Evolutionary conservation across 1,140 invertebrate species (phyloP), one percentile per base, ranked within the genome.

Genomic region (Stegodyphus mimosarum): DNA sequence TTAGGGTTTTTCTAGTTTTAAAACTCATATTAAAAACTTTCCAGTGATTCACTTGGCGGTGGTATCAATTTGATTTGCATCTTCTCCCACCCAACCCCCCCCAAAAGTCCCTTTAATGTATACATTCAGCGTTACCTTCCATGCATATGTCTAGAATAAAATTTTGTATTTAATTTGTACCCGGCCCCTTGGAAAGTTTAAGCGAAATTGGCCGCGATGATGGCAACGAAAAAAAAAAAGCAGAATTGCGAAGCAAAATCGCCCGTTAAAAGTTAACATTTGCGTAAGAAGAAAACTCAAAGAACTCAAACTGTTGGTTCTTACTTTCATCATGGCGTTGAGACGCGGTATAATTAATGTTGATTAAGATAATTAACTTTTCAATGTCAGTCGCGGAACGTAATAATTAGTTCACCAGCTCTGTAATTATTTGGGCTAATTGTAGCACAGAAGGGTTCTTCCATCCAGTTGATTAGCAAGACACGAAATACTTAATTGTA

Each of bases 361-460:
- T 79, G 77, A 79, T 79, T 79, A 79, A 79, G 77, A 79, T 67
- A 79, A 79, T 79, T 79, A 79, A 79, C 77, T 79, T 79, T 79
- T 79, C 77, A 79, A 70, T 79, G 77, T 79, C 77, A 79, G 77
- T 69, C 77, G 11, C 6, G 15, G 50, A 79, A 79, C 77, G 77
- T 70, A 79, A 79, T 79, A 79, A 79, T 79, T 79, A 79, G 77
- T 79, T 50, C 53, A 7, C 64, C 64, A 79, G 77, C 50, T 79
- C 64, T 79, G 77, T 79, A 79, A 79, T 79, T 79, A 79, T 79
- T 79, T 70, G 50, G 67, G 63, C 70, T 79, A 79, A 79, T 79
- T 79, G 77, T 33, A 70, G 67, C 48, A 70, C 63, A 69, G 51
- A 15, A 11, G 70, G 50, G 52, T 69, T 79, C 33, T 50, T 64